Percentiles rank a stretch among this genome's conserved stretches.
These are phyloP conservation scores for Lepidostoma basale DNA, from an alignment of 1,140 invertebrate species.

Conservation along the genomic window DNA sequence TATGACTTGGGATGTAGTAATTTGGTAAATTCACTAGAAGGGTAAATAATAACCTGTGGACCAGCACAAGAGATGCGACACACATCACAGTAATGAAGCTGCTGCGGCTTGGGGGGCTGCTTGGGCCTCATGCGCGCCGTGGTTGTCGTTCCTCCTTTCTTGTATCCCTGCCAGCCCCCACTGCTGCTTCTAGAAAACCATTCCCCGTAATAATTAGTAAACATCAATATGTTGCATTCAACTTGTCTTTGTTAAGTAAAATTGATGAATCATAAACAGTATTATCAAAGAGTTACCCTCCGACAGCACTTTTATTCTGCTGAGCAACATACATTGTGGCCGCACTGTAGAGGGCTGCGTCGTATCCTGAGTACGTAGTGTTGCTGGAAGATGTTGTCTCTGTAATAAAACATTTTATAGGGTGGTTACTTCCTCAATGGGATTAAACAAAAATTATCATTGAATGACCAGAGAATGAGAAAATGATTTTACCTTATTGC, in stretches of 20 bases:
- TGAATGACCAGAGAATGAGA: too few species aligned
- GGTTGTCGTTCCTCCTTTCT: slow-evolving; percentile 69
- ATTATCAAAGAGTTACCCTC: slow-evolving; percentile 47
- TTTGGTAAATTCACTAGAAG: background rate
- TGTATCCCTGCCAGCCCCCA: slow-evolving; percentile 75
- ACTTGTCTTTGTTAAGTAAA: background rate
- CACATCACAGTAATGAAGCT: slow-evolving; percentile 93
- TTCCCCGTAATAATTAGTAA: too few species aligned
- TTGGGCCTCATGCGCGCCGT: slow-evolving; percentile 74
- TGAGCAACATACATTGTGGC: slow-evolving; percentile 92
- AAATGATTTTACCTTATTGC: too few species aligned
- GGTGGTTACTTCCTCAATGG: too few species aligned
- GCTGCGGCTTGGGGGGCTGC: slow-evolving; percentile 85
- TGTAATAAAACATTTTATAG: background rate
- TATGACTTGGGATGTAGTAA: too few species aligned
- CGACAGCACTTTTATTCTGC: slow-evolving; percentile 68
- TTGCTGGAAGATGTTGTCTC: slow-evolving; percentile 66
- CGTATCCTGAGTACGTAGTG: slow-evolving; percentile 80
- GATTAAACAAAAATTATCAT: too few species aligned
- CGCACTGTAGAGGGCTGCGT: slow-evolving; percentile 91
- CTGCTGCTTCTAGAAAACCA: slow-evolving; percentile 40
- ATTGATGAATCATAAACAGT: background rate
- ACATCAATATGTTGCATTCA: too few species aligned
- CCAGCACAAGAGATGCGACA: slow-evolving; percentile 98
- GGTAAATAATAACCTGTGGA: slow-evolving; percentile 69